Evolutionary conservation across 2,888 invertebrate genomes (phyloP).

Genomic region (Drosophila cracens): DNA sequence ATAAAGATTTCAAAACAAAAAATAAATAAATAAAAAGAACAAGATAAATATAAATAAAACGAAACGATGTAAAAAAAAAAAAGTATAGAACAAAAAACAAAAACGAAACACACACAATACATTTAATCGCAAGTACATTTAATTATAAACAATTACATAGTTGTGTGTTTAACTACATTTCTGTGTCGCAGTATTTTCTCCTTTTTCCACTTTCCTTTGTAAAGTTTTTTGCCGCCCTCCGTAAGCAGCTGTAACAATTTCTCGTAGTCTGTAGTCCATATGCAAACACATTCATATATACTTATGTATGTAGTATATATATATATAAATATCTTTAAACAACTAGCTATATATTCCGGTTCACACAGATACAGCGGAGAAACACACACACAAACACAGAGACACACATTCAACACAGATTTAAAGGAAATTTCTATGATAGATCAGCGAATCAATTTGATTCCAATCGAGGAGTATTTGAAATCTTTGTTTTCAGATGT

Average conservation of each 20-base stretch:
- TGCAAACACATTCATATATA: conserved; percentile 74
- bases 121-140: conserved; percentile 35
- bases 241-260: conserved; percentile 64
- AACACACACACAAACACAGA: conserved; percentile 22
- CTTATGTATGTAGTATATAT: conserved; percentile 60
- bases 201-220: conserved; percentile 46
- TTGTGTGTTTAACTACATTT: conserved; percentile 60
- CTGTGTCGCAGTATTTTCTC: conserved; percentile 41
- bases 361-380: conserved; percentile 47
- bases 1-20: conserved; percentile 81
- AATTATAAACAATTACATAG: conserved; percentile 40
- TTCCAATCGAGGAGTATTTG: conserved; percentile 47
- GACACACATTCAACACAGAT: conserved; percentile 15
- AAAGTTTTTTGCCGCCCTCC: conserved; percentile 51
- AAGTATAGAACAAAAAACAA: conserved; percentile 18
- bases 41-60: conserved; percentile 42
- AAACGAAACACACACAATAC: conserved; percentile 37
- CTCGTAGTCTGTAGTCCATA: conserved; percentile 71
- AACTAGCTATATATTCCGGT: conserved; percentile 74
- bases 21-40: conserved; percentile 33
- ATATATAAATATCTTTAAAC: conserved; percentile 65
- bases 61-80: conserved; percentile 42
- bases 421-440: conserved; percentile 7
- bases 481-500: conserved; percentile 74
- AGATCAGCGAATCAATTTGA: conserved; percentile 27